Evolutionary conservation across 23 tunicate species (phyloP), one percentile per base, ranked within the genome.

Genomic region (Trididemnum nubilum): DNA sequence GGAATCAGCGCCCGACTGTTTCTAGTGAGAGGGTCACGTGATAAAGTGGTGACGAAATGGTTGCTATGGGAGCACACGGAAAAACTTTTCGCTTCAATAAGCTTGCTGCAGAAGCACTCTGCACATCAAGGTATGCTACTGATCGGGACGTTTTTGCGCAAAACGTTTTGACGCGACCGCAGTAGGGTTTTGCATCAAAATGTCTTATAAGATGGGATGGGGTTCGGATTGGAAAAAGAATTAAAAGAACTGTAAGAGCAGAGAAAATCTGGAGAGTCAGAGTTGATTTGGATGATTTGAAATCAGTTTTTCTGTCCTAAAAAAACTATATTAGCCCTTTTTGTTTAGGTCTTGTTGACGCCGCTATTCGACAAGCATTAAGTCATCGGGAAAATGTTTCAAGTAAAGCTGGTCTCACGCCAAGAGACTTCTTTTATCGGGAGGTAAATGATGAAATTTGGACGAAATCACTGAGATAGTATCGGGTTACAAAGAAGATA

Each of bases 341-440:
- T 44, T 44, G 15, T 73, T 12, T 70, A 91, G 97, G 80, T 65
- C 60, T 92, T 18, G 85, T 92, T 28, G 97, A 91, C 66, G 73
- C 75, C 18, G 87, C 97, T 12, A 82, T 92, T 40, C 70, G 85
- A 27, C 78, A 72, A 83, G 92, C 72, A 2, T 57, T 92, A 0
- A 70, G 79, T 19, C 73, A 38, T 23, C 40, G 97, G n/a, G 92
- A 79, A 18, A 78, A 78, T 9, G 33, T 77, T 21, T 31, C 70
- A 18, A 73, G 51, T 35, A 37, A 21, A 1, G 83, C 87, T 19
- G 88, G 85, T 18, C 54, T 92, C 24, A 86, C 97, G 0, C 84
- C 80, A 34, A 57, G 88, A 37, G 97, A 92, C 52, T 83, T 77
- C 26, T 92, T 92, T 77, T 92, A 86, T 64, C 61, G 97, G 78